phyloP scores from a whole-genome alignment of 2,797 vertebrate species.

The Phrynocephalus forsythii region DNA sequence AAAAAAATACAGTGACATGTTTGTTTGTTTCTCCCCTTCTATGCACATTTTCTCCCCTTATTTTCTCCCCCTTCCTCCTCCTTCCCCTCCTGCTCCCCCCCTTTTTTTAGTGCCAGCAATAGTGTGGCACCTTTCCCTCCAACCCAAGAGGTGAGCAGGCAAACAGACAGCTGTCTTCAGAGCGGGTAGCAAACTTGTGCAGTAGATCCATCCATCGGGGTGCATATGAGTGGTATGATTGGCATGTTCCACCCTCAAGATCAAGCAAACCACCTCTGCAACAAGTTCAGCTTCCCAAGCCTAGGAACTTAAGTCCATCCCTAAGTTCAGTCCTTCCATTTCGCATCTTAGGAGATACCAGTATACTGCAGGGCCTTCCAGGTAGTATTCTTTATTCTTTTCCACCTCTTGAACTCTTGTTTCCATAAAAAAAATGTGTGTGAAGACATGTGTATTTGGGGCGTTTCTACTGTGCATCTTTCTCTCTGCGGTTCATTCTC shows the following conservation, averaged over 20 bases:
- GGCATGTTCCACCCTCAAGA: conserved; percentile 78
- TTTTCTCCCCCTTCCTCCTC: conserved; percentile 70
- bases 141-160: conserved; percentile 78
- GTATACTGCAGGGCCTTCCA: conserved; percentile 77
- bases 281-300: conserved; percentile 75
- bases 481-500: conserved; percentile 53
- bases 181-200: conserved; percentile 78
- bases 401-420: conserved; percentile 66
- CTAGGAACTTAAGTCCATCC: conserved; percentile 75
- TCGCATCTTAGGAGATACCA: conserved; percentile 78
- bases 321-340: conserved; percentile 77
- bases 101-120: conserved; percentile 73
- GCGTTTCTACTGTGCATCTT: conserved; percentile 54
- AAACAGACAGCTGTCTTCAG: conserved; percentile 80
- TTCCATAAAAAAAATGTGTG: conserved; percentile 62
- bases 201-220: conserved; percentile 74
- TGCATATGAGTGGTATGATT: conserved; percentile 76
- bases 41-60: conserved; percentile 75
- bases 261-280: conserved; percentile 78
- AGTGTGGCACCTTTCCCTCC: conserved; percentile 76
- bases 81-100: conserved; percentile 69
- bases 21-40: conserved; percentile 74
- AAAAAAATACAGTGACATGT: conserved; percentile 67
- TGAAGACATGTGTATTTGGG: conserved; percentile 62
- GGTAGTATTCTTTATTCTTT: conserved; percentile 80